phyloP scores from a whole-genome alignment of 2,888 invertebrate genomes.

The Eilema sororculum region DNA sequence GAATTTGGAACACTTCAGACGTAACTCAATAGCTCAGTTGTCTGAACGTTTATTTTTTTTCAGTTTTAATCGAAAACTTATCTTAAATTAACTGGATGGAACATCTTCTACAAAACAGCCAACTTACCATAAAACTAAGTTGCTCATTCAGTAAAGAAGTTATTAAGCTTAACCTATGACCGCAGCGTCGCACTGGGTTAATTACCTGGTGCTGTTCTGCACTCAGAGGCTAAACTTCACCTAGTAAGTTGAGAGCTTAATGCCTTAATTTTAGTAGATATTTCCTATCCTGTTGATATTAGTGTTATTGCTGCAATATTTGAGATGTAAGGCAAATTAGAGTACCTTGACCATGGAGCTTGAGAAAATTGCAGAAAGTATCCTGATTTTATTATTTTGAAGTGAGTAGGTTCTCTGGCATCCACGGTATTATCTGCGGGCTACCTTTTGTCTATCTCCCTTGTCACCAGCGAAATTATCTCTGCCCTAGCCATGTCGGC shows the following conservation, averaged over 20 bases:
- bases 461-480: too few species aligned
- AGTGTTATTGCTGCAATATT: background rate
- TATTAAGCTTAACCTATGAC: conserved; percentile 36
- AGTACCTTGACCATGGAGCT: background rate
- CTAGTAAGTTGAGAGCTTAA: conserved; percentile 17
- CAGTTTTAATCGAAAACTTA: too few species aligned
- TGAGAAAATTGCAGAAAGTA: too few species aligned
- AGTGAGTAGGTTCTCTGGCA: too few species aligned
- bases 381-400: too few species aligned
- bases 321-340: background rate
- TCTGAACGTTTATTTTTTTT: too few species aligned
- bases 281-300: background rate
- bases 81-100: background rate
- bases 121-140: conserved; percentile 34
- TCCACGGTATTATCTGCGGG: too few species aligned
- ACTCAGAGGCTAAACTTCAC: conserved; percentile 21
- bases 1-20: too few species aligned
- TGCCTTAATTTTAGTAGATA: conserved; percentile 11
- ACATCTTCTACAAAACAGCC: conserved; percentile 8
- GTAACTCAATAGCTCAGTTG: too few species aligned
- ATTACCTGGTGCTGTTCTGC: conserved; percentile 34
- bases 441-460: too few species aligned
- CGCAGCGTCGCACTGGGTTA: conserved; percentile 28
- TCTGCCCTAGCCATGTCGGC: too few species aligned
- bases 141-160: conserved; percentile 44